Evolutionary conservation across 1,140 invertebrate species (phyloP), one percentile per base, ranked within the genome.

Genomic region (Ceratosolen solmsi): DNA sequence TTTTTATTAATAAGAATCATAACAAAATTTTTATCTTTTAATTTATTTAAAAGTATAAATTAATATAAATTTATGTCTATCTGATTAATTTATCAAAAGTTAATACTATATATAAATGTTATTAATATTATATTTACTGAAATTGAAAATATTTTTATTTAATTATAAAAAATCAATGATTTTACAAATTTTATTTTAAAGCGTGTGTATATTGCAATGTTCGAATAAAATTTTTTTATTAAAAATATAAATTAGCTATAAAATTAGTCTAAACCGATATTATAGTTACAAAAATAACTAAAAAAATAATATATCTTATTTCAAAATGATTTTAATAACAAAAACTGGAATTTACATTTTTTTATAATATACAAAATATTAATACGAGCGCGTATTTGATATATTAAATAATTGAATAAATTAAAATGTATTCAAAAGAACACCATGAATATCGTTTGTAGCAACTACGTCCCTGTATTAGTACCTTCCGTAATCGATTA

Each of bases 391-490:
- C 13, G 11, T 60, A 30, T 60, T 60, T 30, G 27, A 11, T 9
- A 13, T n/a, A 17, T 5, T 65, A 30, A 22, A n/a, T 36, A 38
- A 38, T n/a, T n/a, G n/a, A n/a, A n/a, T 2, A 68, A 0, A 38
- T n/a, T 38, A n/a, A 38, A 68, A 33, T 68, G 36, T 33, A 68
- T 9, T 68, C 63, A 54, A 80, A 81, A 63, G 54, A 81, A 71
- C 72, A 75, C 74, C 72, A 83, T 80, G 82, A 72, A 79, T 56
- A 65, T 72, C 60, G 51, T 49, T 49, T 41, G 73, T 82, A 76
- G 0, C 56, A 46, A 22, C 73, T 70, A 76, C 0, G 27, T 76
- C 65, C 22, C 49, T 36, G 17, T n/a, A 46, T 11, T 49, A 36
- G 5, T 68, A 38, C 38, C 11, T 68, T 46, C 51, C 56, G 58